phyloP scores from a whole-genome alignment of 1,140 invertebrate species.

The Brachystomella parvula region DNA sequence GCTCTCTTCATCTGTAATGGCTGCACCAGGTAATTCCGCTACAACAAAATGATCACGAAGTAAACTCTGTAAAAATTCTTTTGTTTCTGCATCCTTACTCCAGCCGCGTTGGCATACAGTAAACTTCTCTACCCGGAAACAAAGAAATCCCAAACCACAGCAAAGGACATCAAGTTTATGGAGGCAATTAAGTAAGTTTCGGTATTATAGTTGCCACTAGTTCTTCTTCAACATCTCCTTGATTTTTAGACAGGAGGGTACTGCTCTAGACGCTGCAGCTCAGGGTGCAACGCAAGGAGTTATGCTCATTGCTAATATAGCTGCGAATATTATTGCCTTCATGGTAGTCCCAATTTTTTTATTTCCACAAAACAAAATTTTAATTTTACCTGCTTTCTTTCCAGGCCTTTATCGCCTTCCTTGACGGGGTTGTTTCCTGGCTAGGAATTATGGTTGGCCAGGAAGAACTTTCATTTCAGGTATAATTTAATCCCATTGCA shows the following conservation, averaged over 20 bases:
- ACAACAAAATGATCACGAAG: neutral
- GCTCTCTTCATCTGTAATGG: conserved; percentile 91
- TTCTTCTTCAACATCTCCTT: neutral
- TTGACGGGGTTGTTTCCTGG: conserved; percentile 73
- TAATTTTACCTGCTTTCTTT: neutral
- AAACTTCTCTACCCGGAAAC: conserved; percentile 90
- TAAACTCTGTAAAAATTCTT: neutral
- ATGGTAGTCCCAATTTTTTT: conserved; percentile 44
- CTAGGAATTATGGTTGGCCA: conserved; percentile 64
- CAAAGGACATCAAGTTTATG: conserved; percentile 49
- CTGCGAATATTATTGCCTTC: conserved; percentile 85
- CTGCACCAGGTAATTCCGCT: conserved; percentile 58
- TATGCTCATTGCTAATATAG: conserved; percentile 68
- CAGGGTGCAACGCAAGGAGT: conserved; percentile 63
- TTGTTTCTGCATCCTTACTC: neutral
- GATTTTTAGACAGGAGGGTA: conserved; percentile 61
- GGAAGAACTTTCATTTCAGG: conserved; percentile 47
- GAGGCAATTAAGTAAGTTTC: neutral
- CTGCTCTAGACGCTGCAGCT: conserved; percentile 76
- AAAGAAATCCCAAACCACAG: conserved; percentile 60
- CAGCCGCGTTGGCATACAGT: conserved; percentile 63
- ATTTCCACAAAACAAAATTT: neutral
- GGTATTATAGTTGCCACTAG: neutral
- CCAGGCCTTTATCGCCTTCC: conserved; percentile 49
- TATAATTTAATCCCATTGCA: conserved; percentile 35